Base-by-base conservation (phyloP, 2,113 vertebrate genomes). In the Psittacula cyanocephala region DNA sequence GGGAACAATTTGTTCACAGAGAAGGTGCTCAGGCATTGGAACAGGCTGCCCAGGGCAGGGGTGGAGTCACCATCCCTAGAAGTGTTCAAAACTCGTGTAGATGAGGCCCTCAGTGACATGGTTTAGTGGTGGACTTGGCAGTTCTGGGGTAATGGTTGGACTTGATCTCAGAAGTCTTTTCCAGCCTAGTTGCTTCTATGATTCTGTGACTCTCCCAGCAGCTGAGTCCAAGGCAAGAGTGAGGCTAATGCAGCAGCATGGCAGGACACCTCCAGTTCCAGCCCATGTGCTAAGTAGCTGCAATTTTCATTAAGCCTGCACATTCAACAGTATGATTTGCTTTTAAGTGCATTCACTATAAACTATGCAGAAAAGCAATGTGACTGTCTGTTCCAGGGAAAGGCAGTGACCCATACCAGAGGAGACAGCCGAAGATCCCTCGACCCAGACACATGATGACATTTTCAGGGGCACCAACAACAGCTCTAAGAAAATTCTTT, bases 291-390 rank as follows among this genome's bases (percentile, higher is more conserved):
- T 74, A 74, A 62, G 63, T 8, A 76, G 47, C 2, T 79, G 10
- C 59, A 81, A 44, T 22, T 68, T 80, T 20, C 82, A 91, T 80
- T 76, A 91, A 80, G 72, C 35, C 59, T 81, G 44, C 80, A 24
- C 46, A 57, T 77, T 88, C 50, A 10, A 39, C 47, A 59, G 50
- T 12, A 41, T 29, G 25, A 88, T 74, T 52, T 53, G 46, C 46
- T 86, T 64, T 31, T 83, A 80, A 90, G 41, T 41, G 69, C 3
- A 0, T 37, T 77, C 53, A 18, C 28, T 70, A 60, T 86, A 71
- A 95, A 91, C 94, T 86, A 92, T 68, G 72, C 72, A 92, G 46
- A 81, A 86, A 25, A 74, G 46, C 55, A 78, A 23, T 44, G 69
- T 15, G 23, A 57, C 53, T 49, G 49, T 19, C 63, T 69, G 67